A percentile compares a stretch with the other conserved stretches of the same genome.
phyloP scores from a whole-genome alignment of 2,113 vertebrate genomes.

The Pteronura brasiliensis region DNA sequence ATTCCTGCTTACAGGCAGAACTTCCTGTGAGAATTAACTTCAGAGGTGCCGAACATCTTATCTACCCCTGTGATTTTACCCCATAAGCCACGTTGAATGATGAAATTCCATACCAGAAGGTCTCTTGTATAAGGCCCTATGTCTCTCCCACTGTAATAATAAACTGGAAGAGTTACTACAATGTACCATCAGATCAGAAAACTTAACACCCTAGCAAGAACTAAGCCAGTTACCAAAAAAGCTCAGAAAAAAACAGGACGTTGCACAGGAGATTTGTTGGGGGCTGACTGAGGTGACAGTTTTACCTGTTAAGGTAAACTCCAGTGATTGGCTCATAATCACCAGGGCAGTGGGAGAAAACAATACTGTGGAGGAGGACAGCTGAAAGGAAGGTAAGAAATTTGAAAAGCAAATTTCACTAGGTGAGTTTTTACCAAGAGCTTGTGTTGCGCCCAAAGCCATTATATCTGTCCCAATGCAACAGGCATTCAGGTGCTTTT shows the following conservation, averaged over 20 bases:
- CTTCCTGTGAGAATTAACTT: background rate
- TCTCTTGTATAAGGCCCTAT: background rate
- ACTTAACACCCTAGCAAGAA: background rate
- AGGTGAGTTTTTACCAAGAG: conserved; percentile 6
- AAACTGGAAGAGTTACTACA: background rate
- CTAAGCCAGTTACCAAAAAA: background rate
- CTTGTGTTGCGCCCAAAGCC: background rate
- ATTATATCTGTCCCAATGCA: background rate
- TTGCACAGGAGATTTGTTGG: background rate
- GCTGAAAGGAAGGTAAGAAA: background rate
- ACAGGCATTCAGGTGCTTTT: background rate
- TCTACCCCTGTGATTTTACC: background rate
- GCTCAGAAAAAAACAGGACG: background rate
- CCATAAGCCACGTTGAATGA: background rate
- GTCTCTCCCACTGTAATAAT: background rate
- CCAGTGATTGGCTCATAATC: background rate
- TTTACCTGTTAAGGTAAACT: background rate
- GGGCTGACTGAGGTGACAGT: background rate
- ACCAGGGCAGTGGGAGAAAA: background rate
- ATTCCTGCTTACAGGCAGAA: background rate
- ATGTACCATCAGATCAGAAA: background rate
- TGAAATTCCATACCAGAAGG: background rate
- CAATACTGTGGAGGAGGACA: background rate
- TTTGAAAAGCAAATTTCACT: background rate
- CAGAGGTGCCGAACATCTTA: background rate